Percentiles rank a stretch among this genome's conserved stretches.
Conservation (phyloP, 2,888 invertebrate species). For the Nematopogon swammerdamellus region DNA sequence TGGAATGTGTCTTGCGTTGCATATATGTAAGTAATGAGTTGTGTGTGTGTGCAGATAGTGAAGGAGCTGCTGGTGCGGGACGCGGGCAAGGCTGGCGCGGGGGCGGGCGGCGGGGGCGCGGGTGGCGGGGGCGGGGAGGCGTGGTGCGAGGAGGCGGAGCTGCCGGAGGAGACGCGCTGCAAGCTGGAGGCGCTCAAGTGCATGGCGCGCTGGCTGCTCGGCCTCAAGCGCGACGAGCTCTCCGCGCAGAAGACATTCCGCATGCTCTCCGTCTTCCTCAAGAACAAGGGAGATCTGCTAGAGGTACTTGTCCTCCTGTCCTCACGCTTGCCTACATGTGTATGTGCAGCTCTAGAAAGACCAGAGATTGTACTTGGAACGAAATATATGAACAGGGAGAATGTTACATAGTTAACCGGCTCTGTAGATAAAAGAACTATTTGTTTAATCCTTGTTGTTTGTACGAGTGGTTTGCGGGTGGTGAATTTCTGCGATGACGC, state of each 20-base stretch:
- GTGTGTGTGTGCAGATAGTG: slow-evolving; percentile 87
- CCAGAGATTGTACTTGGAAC: too few relatives aligned
- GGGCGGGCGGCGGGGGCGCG: slow-evolving; percentile 51
- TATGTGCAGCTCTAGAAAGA: too few relatives aligned
- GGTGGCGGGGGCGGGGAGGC: slow-evolving; percentile 50
- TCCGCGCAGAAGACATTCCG: slow-evolving; percentile 93
- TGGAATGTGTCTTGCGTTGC: too few relatives aligned
- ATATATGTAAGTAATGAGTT: too few relatives aligned
- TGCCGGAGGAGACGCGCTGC: slow-evolving; percentile 88
- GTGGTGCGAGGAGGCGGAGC: slow-evolving; percentile 84
- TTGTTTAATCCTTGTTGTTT: too few relatives aligned
- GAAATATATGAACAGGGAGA: too few relatives aligned
- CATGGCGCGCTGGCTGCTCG: slow-evolving; percentile 94
- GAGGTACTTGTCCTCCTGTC: too few relatives aligned
- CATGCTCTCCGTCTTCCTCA: slow-evolving; percentile 90
- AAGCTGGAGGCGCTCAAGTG: slow-evolving; percentile 94
- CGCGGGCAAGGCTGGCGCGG: slow-evolving; percentile 48
- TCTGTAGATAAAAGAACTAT: too few relatives aligned
- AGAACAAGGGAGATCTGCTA: slow-evolving; percentile 85
- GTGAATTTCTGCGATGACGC: too few relatives aligned
- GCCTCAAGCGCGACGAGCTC: slow-evolving; percentile 81
- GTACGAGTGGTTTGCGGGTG: too few relatives aligned
- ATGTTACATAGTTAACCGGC: too few relatives aligned
- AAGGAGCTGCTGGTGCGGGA: slow-evolving; percentile 91
- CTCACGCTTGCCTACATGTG: too few relatives aligned